Evolutionary conservation across 1,140 invertebrate species (phyloP), one percentile per base, ranked within the genome.

Genomic region (Drosophila paulistorum): DNA sequence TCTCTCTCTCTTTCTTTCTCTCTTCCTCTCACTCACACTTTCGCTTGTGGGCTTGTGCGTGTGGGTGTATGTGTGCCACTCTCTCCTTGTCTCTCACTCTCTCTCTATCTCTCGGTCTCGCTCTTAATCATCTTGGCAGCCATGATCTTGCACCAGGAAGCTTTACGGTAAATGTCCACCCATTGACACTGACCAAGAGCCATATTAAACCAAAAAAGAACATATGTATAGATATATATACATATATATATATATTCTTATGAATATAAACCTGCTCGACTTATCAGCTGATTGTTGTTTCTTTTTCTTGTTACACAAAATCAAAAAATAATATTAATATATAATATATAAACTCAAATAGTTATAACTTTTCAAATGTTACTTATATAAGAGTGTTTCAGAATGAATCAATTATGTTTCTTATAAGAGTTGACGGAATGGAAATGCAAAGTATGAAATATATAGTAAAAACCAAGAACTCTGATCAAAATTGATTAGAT

Each of bases 231-330:
- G 7, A 30, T 30, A 7, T 30, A 35, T 33, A 45, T 65, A 26
- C 23, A 26, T 26, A 26, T 26, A 26, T 26, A 26, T 69, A 30
- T 30, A 30, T 30, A 30, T 30, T 0, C 6, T 14, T 33, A 45
- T 65, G 3, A 2, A 23, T 23, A 23, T 23, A 67, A 87, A 82
- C 75, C 75, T 74, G 83, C 83, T 65, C 65, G 74, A 68, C 74
- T 65, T 77, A 78, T 81, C 68, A 86, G 79, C 83, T 87, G 83
- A 70, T 79, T 86, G 76, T 87, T 79, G 64, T 75, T 85, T 71
- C 86, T 85, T 41, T 70, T 62, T 62, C 65, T 61, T 33, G 57
- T 60, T 68, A 64, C 58, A 62, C 60, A 73, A 54, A 65, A 65
- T 74, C 65, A 71, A 64, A 78, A 58, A 78, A 68, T 66, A 83